A percentile compares a stretch with the other conserved stretches of the same genome.
phyloP scores from a whole-genome alignment of 2,888 invertebrate species.

The Poecilus cupreus region DNA sequence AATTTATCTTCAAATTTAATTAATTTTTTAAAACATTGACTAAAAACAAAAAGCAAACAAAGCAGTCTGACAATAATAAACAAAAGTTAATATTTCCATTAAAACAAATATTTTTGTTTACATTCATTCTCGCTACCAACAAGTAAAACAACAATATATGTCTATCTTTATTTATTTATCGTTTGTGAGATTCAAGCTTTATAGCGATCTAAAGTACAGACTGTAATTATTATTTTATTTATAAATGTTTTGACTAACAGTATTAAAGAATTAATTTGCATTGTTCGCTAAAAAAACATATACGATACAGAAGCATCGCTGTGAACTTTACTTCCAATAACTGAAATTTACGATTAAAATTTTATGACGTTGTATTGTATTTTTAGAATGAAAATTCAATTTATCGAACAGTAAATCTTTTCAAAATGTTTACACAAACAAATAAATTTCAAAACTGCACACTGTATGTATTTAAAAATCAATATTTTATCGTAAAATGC shows the following conservation, averaged over 20 bases:
- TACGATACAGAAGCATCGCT: not conserved
- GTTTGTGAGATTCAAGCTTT: not conserved
- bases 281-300: not conserved
- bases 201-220: not conserved
- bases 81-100: not conserved
- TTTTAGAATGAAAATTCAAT: not conserved
- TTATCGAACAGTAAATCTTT: not conserved
- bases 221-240: not conserved
- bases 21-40: no score
- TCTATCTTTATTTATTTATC: not conserved
- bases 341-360: not conserved
- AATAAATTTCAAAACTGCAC: not conserved
- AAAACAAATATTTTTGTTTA: conserved; percentile 11
- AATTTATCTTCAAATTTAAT: no score
- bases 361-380: not conserved
- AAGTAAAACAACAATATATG: not conserved
- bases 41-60: not conserved
- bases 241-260: conserved; percentile 11
- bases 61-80: no score
- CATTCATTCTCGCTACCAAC: not conserved
- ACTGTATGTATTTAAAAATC: not conserved
- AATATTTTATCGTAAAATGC: not conserved
- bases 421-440: not conserved
- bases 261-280: not conserved
- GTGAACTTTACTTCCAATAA: no score